Conservation (phyloP, 2,888 invertebrate species). For the Epinotia brunnichana region DNA sequence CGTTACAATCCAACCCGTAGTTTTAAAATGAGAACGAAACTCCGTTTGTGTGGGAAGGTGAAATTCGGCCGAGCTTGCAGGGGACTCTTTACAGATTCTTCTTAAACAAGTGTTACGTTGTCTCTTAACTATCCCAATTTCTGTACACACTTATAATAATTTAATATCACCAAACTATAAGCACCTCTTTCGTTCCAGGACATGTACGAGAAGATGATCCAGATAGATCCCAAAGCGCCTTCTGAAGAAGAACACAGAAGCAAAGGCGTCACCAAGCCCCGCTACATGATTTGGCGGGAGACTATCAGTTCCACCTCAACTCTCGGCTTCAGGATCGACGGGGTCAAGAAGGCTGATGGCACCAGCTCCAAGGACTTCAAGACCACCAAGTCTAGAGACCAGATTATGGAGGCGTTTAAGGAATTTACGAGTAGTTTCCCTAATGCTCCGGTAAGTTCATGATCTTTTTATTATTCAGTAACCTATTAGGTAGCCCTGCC, state of each 20-base stretch:
- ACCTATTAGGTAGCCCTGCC: background rate
- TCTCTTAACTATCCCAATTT: too few relatives aligned
- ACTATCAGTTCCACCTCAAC: conserved; percentile 98
- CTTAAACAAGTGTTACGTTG: too few relatives aligned
- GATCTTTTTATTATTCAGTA: background rate
- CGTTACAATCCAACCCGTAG: too few relatives aligned
- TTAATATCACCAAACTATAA: too few relatives aligned
- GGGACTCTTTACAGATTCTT: too few relatives aligned
- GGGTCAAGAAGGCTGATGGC: conserved; percentile 94
- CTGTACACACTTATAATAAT: too few relatives aligned
- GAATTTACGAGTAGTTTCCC: conserved; percentile 92
- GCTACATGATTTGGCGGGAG: conserved; percentile 98
- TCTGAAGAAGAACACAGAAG: conserved; percentile 94
- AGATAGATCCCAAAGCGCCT: conserved; percentile 94
- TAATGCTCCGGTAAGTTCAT: conserved; percentile 88
- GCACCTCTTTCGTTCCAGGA: conserved; percentile 83
- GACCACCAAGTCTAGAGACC: conserved; percentile 93
- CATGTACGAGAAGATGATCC: conserved; percentile 99
- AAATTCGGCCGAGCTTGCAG: too few relatives aligned
- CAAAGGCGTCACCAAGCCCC: conserved; percentile 96
- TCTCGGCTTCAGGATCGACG: conserved; percentile 98
- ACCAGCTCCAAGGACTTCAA: conserved; percentile 97
- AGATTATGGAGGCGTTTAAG: conserved; percentile 90
- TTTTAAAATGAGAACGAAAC: too few relatives aligned
- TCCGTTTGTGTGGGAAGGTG: too few relatives aligned